phyloP scores from a whole-genome alignment of 2,797 vertebrate genomes.

The Mionectes olivaceus region DNA sequence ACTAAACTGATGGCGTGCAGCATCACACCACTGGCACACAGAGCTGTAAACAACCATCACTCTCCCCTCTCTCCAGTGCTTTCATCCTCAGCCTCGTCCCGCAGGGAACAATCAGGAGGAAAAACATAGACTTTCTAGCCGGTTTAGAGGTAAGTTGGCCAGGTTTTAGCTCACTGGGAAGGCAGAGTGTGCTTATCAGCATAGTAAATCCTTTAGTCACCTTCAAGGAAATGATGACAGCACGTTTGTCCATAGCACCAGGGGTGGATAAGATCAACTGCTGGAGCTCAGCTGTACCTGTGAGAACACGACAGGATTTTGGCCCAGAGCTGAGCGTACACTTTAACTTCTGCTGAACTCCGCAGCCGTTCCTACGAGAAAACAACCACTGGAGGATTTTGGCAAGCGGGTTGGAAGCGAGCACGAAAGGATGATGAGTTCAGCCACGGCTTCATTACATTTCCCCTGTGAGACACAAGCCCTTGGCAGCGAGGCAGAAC shows the following conservation, averaged over 20 bases:
- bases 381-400: neutral
- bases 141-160: neutral
- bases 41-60: neutral
- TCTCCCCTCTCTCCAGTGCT: neutral
- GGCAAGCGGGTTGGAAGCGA: neutral
- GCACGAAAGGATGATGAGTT: neutral
- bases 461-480: neutral
- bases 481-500: neutral
- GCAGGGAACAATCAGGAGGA: neutral
- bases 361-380: neutral
- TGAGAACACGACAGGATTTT: neutral
- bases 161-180: neutral
- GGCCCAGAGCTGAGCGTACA: neutral
- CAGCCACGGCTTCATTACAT: neutral
- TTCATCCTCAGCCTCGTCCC: neutral
- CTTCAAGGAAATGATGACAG: neutral
- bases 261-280: neutral
- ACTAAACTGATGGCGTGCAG: neutral
- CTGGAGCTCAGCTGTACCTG: neutral
- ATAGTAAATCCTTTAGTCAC: neutral
- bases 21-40: neutral
- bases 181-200: neutral
- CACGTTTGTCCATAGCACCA: neutral
- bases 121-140: neutral
- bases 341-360: constrained; percentile 5